A percentile compares a stretch with the other conserved stretches of the same genome.
Evolutionary conservation across 2,113 vertebrate genomes (phyloP).

Genomic region (Nyctereutes procyonoides): DNA sequence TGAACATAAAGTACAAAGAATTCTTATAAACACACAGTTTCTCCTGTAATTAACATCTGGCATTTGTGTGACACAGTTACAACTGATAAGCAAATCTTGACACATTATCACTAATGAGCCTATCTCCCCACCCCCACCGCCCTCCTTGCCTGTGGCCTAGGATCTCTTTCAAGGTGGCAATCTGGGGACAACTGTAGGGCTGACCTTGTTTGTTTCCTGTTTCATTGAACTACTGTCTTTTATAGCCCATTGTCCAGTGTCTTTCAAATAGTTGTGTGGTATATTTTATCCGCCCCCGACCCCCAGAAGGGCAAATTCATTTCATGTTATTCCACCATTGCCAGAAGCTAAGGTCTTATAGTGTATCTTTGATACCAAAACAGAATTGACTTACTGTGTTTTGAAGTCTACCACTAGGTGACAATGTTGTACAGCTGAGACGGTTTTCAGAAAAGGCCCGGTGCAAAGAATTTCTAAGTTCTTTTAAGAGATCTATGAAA

Average conservation of each 20-base stretch:
- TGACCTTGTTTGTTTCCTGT: background rate
- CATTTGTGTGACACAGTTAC: background rate
- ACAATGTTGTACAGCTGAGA: constrained; percentile 28
- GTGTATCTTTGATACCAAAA: background rate
- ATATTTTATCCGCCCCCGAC: background rate
- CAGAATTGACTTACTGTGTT: background rate
- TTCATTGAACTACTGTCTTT: background rate
- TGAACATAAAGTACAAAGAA: background rate
- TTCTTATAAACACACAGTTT: background rate
- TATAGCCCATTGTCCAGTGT: background rate
- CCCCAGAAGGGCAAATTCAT: background rate
- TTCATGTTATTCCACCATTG: background rate
- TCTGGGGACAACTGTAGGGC: background rate
- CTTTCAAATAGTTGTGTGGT: background rate
- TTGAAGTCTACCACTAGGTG: constrained; percentile 60
- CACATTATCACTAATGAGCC: background rate
- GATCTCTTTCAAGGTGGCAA: background rate
- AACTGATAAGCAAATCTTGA: background rate
- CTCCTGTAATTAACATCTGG: background rate
- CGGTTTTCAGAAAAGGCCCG: background rate
- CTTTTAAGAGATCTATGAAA: background rate
- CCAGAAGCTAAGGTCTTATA: background rate
- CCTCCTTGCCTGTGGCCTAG: background rate
- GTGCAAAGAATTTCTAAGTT: background rate
- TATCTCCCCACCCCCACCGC: too few species aligned